Evolutionary conservation across 2,888 invertebrate genomes (phyloP).

Genomic region (Mayetiola destructor): DNA sequence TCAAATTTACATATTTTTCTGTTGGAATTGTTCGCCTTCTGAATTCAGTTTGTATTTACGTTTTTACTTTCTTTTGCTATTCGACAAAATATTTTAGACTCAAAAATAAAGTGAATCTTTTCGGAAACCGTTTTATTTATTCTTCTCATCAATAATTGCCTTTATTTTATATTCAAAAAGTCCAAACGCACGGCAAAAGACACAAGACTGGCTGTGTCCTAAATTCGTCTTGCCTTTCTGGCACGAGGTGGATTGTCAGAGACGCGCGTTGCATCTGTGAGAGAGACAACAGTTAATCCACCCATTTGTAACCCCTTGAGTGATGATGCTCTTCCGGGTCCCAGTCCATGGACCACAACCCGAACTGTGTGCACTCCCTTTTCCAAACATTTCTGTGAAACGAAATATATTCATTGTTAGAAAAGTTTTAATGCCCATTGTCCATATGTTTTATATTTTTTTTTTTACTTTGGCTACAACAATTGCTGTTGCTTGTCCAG

Average conservation of each 20-base stretch:
- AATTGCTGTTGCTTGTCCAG: slow-evolving; percentile 87
- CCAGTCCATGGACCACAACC: slow-evolving; percentile 66
- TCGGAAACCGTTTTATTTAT: no score
- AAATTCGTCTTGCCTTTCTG: slow-evolving; percentile 71
- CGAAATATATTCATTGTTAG: not conserved
- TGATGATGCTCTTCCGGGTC: slow-evolving; percentile 82
- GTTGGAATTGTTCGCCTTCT: no score
- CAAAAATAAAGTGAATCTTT: no score
- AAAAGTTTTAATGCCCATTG: not conserved
- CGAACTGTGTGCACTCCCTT: slow-evolving; percentile 61
- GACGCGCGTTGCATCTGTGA: slow-evolving; percentile 81
- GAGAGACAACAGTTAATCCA: slow-evolving; percentile 76
- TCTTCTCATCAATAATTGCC: no score
- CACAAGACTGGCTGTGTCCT: no score
- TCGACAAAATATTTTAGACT: no score
- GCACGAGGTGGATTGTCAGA: slow-evolving; percentile 72
- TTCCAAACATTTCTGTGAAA: slow-evolving; percentile 52
- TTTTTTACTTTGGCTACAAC: slow-evolving; percentile 54
- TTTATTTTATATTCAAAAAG: no score
- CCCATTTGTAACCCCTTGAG: slow-evolving; percentile 89
- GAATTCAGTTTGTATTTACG: no score
- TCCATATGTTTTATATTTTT: slow-evolving; percentile 15
- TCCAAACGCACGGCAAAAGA: no score
- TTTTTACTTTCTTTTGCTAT: no score
- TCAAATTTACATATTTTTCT: no score